Percentiles rank a stretch among this genome's conserved stretches.
These are phyloP conservation scores for Myotis planiceps DNA, from an alignment of 2,797 vertebrate genomes.

Conservation along the genomic window DNA sequence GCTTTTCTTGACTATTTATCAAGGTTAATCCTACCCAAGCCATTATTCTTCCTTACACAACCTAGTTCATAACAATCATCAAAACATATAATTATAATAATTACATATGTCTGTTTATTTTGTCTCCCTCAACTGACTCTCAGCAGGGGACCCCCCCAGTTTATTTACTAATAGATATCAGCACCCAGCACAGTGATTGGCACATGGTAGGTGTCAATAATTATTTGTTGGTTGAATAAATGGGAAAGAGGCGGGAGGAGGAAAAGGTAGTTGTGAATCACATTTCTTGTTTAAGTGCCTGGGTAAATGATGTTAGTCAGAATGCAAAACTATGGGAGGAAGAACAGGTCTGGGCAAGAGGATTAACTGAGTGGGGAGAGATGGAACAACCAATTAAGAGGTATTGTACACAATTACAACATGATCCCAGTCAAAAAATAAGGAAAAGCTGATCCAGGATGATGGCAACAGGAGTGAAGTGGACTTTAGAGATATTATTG, in stretches of 20 bases:
- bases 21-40: background rate
- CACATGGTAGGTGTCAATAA: background rate
- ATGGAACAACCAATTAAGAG: background rate
- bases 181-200: background rate
- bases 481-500: background rate
- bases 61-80: background rate
- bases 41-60: conserved; percentile 22
- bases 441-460: background rate
- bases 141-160: background rate
- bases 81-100: conserved; percentile 24
- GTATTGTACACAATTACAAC: background rate
- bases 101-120: conserved; percentile 28
- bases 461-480: background rate
- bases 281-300: conserved; percentile 22
- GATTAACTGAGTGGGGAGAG: conserved; percentile 24
- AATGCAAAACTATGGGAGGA: background rate
- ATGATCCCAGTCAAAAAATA: background rate
- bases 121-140: background rate
- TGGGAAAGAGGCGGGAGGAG: background rate
- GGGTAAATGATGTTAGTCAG: background rate
- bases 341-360: conserved; percentile 52
- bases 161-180: conserved; percentile 2
- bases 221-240: background rate
- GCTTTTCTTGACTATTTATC: background rate
- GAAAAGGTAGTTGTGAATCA: background rate